A percentile compares a stretch with the other conserved stretches of the same genome.
Evolutionary conservation across 1,140 invertebrate species (phyloP).

Genomic region (Temnothorax nylanderi): DNA sequence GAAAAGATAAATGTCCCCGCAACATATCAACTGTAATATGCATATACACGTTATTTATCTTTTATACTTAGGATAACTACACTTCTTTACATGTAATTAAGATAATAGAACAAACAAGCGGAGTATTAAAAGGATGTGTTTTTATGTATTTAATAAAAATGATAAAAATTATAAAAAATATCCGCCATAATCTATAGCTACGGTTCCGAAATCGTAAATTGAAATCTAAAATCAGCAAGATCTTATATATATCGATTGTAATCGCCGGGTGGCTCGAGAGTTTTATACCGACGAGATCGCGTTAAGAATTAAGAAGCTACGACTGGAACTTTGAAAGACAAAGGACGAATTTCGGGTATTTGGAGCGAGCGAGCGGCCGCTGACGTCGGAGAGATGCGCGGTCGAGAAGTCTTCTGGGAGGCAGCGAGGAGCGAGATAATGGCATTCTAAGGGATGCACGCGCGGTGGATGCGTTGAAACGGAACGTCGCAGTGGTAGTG

Average conservation of each 20-base stretch:
- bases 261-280: neutral
- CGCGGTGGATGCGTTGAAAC: conserved; percentile 8
- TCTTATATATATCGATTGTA: neutral
- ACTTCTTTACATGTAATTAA: neutral
- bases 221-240: neutral
- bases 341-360: conserved; percentile 30
- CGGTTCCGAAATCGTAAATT: neutral
- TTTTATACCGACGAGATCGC: neutral
- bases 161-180: neutral
- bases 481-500: conserved; percentile 2
- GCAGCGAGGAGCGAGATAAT: conserved; percentile 21
- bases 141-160: neutral
- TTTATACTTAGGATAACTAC: neutral
- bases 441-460: conserved; percentile 10
- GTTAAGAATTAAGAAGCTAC: neutral
- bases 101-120: neutral
- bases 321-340: neutral
- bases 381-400: neutral
- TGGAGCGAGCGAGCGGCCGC: neutral
- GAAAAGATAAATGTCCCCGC: neutral
- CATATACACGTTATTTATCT: neutral
- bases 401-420: conserved; percentile 25
- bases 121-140: neutral
- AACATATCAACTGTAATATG: neutral
- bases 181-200: neutral